Percentiles rank a stretch among this genome's conserved stretches.
Evolutionary conservation across 2,113 vertebrate genomes (phyloP).

Genomic region (Spilogale gracilis): DNA sequence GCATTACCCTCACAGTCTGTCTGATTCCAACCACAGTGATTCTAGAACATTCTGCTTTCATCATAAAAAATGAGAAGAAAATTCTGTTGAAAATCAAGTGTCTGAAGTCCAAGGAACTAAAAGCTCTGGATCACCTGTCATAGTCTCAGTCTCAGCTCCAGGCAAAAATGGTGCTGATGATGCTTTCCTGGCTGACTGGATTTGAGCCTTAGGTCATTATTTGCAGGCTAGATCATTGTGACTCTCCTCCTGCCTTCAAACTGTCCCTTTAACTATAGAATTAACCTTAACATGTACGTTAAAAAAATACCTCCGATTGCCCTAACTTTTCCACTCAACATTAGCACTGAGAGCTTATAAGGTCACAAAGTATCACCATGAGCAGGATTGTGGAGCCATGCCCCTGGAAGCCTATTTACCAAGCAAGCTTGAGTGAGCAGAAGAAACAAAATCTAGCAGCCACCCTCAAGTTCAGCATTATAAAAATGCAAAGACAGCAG

Average conservation of each 20-base stretch:
- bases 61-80: not conserved
- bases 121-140: not conserved
- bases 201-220: not conserved
- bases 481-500: not conserved
- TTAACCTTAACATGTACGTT: not conserved
- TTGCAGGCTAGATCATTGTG: not conserved
- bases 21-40: not conserved
- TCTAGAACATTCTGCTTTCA: not conserved
- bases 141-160: not conserved
- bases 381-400: not conserved
- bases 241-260: not conserved
- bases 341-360: not conserved
- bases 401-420: not conserved
- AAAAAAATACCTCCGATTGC: not conserved
- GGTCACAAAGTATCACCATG: not conserved
- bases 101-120: not conserved
- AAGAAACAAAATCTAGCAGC: not conserved
- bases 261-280: not conserved
- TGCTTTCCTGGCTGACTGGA: not conserved
- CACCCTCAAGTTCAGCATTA: not conserved
- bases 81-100: not conserved
- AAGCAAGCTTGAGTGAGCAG: not conserved
- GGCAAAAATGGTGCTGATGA: not conserved
- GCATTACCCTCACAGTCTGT: not conserved
- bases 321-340: not conserved